Evolutionary conservation across 1,140 invertebrate species (phyloP), one percentile per base, ranked within the genome.

Genomic region (Camponotus pennsylvanicus): DNA sequence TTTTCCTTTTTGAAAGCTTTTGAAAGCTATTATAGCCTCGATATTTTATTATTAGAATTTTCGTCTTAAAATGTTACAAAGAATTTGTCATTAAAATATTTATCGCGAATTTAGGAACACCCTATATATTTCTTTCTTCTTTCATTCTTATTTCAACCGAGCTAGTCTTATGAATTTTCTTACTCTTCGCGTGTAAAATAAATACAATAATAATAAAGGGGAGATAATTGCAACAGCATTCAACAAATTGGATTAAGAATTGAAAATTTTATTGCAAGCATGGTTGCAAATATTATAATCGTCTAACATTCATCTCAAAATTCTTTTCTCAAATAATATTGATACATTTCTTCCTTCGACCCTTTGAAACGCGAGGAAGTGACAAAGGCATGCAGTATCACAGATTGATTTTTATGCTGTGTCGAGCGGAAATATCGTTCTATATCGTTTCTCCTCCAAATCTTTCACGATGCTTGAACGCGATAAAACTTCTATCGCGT

Each of bases 401-500:
- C 55, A 11, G 40, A 45, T 27, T 6, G 21, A 52, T 66, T 57
- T 64, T 11, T 32, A 63, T 13, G 45, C 4, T 49, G 13, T 49
- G 15, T 57, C 55, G 5, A 45, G 0, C 8, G 42, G 8, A 34
- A 66, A 64, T 64, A 49, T 64, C 27, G 15, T 27, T 15, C 8
- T 18, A 2, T 27, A 49, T 7, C 15, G 21, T 49, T 37, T 8
- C 40, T 64, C 27, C n/a, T n/a, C 42, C 15, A 42, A 79, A 55
- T 69, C 55, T 3, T 32, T 8, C 8, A 34, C 21, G 42, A 34
- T 67, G 63, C 45, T n/a, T 13, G 21, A 79, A 45, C 8, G 15
- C 27, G 13, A 11, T 34, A 37, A 64, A 52, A 79, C 55, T 79
- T 79, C 55, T 67, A 45, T 67, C 34, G 45, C 9, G 32, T 15